Evolutionary conservation across 2,113 vertebrate genomes (phyloP), one percentile per base, ranked within the genome.

Genomic region (Lophotis ruficrista): DNA sequence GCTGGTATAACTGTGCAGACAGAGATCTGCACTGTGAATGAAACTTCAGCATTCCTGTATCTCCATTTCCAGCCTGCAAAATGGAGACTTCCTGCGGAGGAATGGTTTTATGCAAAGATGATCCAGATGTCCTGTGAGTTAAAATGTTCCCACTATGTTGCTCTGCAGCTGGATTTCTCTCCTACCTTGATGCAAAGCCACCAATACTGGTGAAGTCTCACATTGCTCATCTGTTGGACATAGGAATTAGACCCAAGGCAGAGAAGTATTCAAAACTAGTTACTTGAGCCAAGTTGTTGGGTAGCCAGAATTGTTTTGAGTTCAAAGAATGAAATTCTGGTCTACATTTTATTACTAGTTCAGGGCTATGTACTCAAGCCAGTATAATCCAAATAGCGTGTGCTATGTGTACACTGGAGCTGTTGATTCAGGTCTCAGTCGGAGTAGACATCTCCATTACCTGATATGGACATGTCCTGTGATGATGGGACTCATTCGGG

Each of bases 381-480:
- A 31, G 4, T 14, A 8, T 12, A 47, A 83, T 27, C 27, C 14
- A 53, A 75, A n/a, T 6, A 58, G 23, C 1, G 0, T 0, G 0
- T 30, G 30, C 21, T 61, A 17, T 24, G 17, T 11, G 1, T 6
- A 13, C 22, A 2, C 13, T 23, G 71, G 10, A 7, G 64, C 77
- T 53, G 20, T 27, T 35, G 38, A 24, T n/a, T 70, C 7, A 0
- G 14, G 17, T 47, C 28, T 69, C 65, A 64, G 41, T 33, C 2
- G 3, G 30, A 38, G 33, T 27, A 35, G 51, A 16, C 5, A 21
- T 7, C 53, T 48, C 50, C 16, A 1, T 8, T 45, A 9, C 28
- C 7, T 31, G 3, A 2, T 17, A 9, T 9, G 28, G n/a, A 8
- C 47, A 3, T 18, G 31, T 30, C 23, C 45, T 69, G 13, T 9